phyloP scores from a whole-genome alignment of 2,113 vertebrate species.

The Micromys minutus region DNA sequence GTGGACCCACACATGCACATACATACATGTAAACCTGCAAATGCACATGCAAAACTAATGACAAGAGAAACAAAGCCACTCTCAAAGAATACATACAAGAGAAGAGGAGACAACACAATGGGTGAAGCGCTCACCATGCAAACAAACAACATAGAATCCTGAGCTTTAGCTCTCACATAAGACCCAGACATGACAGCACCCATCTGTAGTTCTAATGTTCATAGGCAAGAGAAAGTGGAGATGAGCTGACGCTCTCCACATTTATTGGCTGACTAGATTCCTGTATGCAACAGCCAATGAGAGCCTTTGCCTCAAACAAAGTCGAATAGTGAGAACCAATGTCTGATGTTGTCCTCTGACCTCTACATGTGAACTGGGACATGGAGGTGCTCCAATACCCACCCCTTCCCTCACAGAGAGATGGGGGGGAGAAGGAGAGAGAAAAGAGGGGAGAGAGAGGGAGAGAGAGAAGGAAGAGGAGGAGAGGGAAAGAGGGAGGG shows the following conservation, averaged over 20 bases:
- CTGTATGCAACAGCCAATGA: not conserved
- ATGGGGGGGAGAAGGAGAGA: too few species aligned
- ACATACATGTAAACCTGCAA: too few species aligned
- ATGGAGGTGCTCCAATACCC: not conserved
- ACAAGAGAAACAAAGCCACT: not conserved
- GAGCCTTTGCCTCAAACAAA: not conserved
- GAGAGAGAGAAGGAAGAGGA: too few species aligned
- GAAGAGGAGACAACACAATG: not conserved
- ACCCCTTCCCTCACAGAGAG: too few species aligned
- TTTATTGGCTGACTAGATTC: not conserved
- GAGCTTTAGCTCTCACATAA: not conserved
- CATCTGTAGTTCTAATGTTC: not conserved
- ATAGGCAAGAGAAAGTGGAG: not conserved
- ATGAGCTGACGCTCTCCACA: not conserved
- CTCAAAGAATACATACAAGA: not conserved
- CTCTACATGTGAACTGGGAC: not conserved
- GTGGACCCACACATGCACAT: not conserved
- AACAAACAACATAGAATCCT: not conserved
- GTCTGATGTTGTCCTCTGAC: not conserved
- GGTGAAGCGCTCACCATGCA: too few species aligned
- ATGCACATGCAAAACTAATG: not conserved
- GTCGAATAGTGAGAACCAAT: not conserved
- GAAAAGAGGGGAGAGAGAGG: too few species aligned
- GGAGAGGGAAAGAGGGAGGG: not conserved
- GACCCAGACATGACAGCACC: not conserved